A percentile compares a stretch with the other conserved stretches of the same genome.
phyloP scores from a whole-genome alignment of 2,888 invertebrate genomes.

The Cheilosia variabilis region DNA sequence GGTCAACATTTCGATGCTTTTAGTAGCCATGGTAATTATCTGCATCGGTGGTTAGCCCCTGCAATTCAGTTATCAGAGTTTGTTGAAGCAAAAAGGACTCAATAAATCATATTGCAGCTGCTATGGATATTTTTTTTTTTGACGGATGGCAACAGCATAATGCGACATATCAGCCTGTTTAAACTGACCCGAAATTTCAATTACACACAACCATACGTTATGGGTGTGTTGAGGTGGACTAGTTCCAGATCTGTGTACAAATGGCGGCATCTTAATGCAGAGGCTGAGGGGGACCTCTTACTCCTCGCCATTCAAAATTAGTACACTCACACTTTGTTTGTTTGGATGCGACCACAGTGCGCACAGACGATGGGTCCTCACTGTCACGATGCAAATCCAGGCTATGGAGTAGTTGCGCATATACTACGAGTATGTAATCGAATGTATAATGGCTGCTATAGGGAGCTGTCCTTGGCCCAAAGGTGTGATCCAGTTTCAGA shows the following conservation, averaged over 20 bases:
- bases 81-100: not conserved
- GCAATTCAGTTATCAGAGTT: not conserved
- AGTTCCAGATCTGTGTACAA: too few relatives aligned
- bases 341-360: constrained; percentile 24
- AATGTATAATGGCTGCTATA: not conserved
- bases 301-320: constrained; percentile 36
- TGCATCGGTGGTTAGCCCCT: not conserved
- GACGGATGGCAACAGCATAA: constrained; percentile 12
- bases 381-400: constrained; percentile 10
- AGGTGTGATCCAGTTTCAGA: constrained; percentile 8
- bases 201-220: not conserved
- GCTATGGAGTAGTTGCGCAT: not conserved
- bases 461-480: constrained; percentile 1
- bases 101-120: constrained; percentile 36
- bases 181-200: constrained; percentile 24
- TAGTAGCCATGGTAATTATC: constrained; percentile 25
- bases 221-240: too few relatives aligned
- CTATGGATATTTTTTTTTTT: constrained; percentile 20
- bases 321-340: constrained; percentile 39
- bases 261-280: not conserved
- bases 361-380: not conserved
- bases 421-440: constrained; percentile 19
- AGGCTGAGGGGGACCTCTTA: not conserved
- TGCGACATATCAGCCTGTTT: not conserved
- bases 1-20: constrained; percentile 4